Evolutionary conservation across 2,113 vertebrate genomes (phyloP).

Genomic region (Urocynchramus pylzowi): DNA sequence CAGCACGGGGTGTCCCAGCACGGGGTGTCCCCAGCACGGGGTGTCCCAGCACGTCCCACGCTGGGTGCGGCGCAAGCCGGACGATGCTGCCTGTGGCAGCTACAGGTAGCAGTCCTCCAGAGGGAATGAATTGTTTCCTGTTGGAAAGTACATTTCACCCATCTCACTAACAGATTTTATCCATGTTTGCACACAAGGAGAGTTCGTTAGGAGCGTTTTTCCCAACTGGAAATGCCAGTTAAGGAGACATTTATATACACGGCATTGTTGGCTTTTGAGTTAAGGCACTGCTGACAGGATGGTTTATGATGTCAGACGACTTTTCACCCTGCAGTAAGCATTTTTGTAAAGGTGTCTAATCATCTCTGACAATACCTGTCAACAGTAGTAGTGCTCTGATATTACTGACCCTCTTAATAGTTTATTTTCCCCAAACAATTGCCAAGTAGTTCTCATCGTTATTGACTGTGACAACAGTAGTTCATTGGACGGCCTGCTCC

Average conservation of each 20-base stretch:
- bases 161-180: background rate
- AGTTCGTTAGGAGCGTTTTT: background rate
- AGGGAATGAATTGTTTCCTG: background rate
- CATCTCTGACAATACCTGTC: background rate
- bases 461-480: background rate
- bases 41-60: background rate
- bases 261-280: background rate
- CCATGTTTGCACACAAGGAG: background rate
- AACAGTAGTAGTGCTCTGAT: background rate
- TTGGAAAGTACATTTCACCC: background rate
- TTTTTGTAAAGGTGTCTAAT: slow-evolving; percentile 6
- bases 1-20: background rate
- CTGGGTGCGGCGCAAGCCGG: background rate
- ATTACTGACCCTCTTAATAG: background rate
- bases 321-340: background rate
- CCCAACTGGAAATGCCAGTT: background rate
- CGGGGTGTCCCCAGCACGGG: background rate
- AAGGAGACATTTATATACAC: background rate
- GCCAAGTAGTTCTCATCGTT: background rate
- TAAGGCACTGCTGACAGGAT: background rate
- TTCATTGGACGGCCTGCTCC: background rate
- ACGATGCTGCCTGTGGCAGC: background rate
- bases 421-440: background rate
- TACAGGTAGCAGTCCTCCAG: background rate
- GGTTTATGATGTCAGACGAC: background rate